Evolutionary conservation across 2,888 invertebrate species (phyloP).

Genomic region (Antitype chi): DNA sequence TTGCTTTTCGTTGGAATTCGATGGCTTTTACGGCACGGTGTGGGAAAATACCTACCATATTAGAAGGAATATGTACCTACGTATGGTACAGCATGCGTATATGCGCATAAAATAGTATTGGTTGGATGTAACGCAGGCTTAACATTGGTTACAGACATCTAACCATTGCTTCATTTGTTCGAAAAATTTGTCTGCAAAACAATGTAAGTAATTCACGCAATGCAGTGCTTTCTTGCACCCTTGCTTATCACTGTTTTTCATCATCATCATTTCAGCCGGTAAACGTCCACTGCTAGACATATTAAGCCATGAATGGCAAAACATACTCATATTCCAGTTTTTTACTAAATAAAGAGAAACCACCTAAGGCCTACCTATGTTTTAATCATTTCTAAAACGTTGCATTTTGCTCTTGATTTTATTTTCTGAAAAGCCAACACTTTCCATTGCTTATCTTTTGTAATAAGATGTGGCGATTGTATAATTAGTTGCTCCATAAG

Average conservation of each 20-base stretch:
- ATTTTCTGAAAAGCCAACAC: background rate
- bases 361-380: background rate
- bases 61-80: background rate
- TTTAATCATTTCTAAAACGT: background rate
- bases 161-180: no score
- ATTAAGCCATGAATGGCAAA: background rate
- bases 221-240: background rate
- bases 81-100: no score
- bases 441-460: background rate
- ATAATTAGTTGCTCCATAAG: background rate
- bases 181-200: no score
- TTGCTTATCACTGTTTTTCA: background rate
- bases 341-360: background rate
- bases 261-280: no score
- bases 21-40: background rate
- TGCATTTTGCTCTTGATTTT: background rate
- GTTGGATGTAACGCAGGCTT: no score
- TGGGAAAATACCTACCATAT: background rate
- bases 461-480: background rate
- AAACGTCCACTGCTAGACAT: no score
- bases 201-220: no score
- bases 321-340: background rate
- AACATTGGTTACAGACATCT: no score
- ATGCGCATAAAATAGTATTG: no score
- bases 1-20: background rate